Conservation (phyloP, 2,797 vertebrate genomes). For the Gorsachius magnificus region DNA sequence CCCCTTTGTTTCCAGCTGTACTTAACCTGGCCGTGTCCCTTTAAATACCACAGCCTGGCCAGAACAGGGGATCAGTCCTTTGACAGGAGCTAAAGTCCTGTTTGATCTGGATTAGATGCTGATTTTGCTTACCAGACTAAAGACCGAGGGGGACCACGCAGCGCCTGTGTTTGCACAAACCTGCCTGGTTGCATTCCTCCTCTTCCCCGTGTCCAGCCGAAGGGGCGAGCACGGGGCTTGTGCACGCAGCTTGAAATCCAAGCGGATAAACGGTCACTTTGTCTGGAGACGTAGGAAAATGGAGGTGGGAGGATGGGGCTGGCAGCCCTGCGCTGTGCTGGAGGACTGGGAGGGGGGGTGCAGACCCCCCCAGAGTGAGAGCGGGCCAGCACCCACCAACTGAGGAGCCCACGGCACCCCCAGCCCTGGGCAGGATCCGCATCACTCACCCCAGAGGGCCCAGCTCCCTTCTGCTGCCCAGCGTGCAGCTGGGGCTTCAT, state of each 20-base stretch:
- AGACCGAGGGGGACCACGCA: slow-evolving; percentile 50
- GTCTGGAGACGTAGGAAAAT: not conserved
- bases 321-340: not conserved
- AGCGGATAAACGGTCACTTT: slow-evolving; percentile 10
- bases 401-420: fast-evolving
- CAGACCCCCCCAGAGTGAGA: not conserved
- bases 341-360: not conserved
- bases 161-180: slow-evolving; percentile 65
- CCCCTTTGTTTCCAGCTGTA: slow-evolving; percentile 23
- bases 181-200: slow-evolving; percentile 65
- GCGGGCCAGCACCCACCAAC: not conserved
- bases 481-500: not conserved
- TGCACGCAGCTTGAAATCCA: slow-evolving; percentile 29
- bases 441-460: not conserved
- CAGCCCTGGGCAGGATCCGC: fast-evolving
- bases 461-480: not conserved
- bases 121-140: slow-evolving; percentile 70
- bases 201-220: slow-evolving; percentile 8
- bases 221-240: not conserved
- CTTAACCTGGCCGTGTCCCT: slow-evolving; percentile 56
- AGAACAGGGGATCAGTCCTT: slow-evolving; percentile 64
- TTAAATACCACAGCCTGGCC: slow-evolving; percentile 57
- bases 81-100: slow-evolving; percentile 71
- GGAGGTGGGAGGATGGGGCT: not conserved
- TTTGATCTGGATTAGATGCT: slow-evolving; percentile 72